A percentile compares a stretch with the other conserved stretches of the same genome.
Conservation (phyloP, 2,113 vertebrate genomes). For the Pseudolaguvia tuberculata region DNA sequence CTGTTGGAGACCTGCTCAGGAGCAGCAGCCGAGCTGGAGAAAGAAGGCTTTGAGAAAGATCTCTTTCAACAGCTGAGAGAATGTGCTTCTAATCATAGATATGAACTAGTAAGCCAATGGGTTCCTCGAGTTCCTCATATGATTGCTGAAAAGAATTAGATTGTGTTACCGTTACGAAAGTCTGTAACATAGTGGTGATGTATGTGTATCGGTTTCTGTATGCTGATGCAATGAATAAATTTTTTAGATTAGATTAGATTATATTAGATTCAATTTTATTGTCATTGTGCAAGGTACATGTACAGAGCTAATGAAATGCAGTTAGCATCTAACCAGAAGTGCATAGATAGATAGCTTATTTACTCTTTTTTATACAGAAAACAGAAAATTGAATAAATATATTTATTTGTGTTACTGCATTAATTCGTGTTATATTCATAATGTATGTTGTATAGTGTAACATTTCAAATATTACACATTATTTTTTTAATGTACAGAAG, state of each 20-base stretch:
- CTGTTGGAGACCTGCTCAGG: slow-evolving; percentile 77
- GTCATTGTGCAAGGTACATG: too few relatives aligned
- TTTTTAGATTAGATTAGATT: too few relatives aligned
- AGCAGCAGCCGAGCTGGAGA: slow-evolving; percentile 76
- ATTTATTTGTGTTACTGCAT: too few relatives aligned
- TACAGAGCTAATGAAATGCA: too few relatives aligned
- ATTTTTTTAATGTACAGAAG: slow-evolving; percentile 70
- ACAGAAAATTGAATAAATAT: too few relatives aligned
- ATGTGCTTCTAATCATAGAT: slow-evolving; percentile 62
- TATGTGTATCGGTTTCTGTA: background rate
- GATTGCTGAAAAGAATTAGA: background rate
- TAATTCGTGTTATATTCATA: too few relatives aligned
- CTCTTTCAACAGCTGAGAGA: slow-evolving; percentile 82
- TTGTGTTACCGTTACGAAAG: background rate
- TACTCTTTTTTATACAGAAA: too few relatives aligned
- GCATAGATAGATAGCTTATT: too few relatives aligned
- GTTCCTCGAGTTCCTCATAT: slow-evolving; percentile 38
- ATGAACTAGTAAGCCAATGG: slow-evolving; percentile 66
- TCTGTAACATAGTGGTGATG: background rate
- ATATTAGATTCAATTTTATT: too few relatives aligned
- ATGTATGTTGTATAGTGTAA: background rate
- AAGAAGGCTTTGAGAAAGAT: slow-evolving; percentile 79
- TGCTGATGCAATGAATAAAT: too few relatives aligned
- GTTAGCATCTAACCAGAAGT: too few relatives aligned
- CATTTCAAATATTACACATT: background rate